These are phyloP conservation scores for Cyanoramphus novaezelandiae DNA, from an alignment of 2,113 vertebrate genomes.

Conservation along the genomic window DNA sequence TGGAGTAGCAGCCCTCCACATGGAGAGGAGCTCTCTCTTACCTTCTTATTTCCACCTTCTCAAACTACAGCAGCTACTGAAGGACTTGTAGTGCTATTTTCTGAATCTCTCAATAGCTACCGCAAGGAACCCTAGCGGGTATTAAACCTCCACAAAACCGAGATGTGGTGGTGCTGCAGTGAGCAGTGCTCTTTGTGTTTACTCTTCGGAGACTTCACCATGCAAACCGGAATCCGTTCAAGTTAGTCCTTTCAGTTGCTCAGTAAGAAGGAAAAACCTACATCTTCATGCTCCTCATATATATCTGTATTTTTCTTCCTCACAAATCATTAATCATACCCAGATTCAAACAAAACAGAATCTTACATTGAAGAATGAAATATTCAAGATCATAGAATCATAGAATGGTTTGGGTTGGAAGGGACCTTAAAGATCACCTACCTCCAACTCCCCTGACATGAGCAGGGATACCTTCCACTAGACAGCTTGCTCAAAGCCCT, in stretches of 20 bases:
- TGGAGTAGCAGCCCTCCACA: accelerated
- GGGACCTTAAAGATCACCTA: background rate
- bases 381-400: background rate
- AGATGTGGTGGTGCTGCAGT: background rate
- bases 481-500: background rate
- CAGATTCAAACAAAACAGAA: background rate
- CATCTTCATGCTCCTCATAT: background rate
- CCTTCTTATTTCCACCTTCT: background rate
- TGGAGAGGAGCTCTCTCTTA: background rate
- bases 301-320: background rate
- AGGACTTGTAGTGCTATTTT: background rate
- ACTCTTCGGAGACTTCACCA: background rate
- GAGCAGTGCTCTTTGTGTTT: background rate
- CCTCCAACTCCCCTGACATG: background rate
- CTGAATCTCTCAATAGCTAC: background rate
- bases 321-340: background rate
- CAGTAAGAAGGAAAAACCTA: background rate
- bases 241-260: background rate
- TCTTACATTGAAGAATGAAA: background rate
- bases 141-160: background rate
- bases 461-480: background rate
- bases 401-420: background rate
- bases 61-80: background rate
- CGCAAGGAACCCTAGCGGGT: background rate
- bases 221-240: background rate